phyloP scores from a whole-genome alignment of 2,888 invertebrate genomes.

The Mythimna vitellina region DNA sequence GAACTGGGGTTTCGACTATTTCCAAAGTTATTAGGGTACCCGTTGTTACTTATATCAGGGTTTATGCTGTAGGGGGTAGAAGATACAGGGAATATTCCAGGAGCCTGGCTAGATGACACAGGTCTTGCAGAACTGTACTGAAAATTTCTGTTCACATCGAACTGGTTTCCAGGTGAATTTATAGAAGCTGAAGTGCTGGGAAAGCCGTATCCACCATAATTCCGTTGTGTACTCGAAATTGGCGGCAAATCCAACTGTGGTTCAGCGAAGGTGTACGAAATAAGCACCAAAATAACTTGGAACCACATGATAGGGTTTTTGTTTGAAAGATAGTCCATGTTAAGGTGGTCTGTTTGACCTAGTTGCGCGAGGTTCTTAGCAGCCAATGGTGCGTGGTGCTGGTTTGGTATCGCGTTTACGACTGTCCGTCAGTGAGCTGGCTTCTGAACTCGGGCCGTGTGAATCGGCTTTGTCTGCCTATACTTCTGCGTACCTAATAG shows the following conservation, averaged over 20 bases:
- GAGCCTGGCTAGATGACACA: slow-evolving; percentile 68
- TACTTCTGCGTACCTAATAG: slow-evolving; percentile 63
- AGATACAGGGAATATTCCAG: slow-evolving; percentile 81
- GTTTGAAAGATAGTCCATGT: slow-evolving; percentile 81
- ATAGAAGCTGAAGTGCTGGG: slow-evolving; percentile 83
- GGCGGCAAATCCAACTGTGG: slow-evolving; percentile 91
- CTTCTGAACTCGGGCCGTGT: slow-evolving; percentile 84
- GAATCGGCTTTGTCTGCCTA: slow-evolving; percentile 79
- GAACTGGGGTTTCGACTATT: slow-evolving; percentile 78
- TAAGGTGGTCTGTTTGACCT: slow-evolving; percentile 71
- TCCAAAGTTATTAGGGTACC: slow-evolving; percentile 83
- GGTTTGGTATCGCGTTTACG: slow-evolving; percentile 80
- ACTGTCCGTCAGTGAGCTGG: slow-evolving; percentile 76
- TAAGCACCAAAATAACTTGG: slow-evolving; percentile 72
- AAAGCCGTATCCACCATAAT: slow-evolving; percentile 80
- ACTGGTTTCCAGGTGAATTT: slow-evolving; percentile 85
- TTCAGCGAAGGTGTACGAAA: slow-evolving; percentile 68
- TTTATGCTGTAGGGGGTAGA: slow-evolving; percentile 83
- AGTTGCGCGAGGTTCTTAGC: slow-evolving; percentile 68
- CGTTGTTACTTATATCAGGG: slow-evolving; percentile 87
- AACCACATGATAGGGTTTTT: slow-evolving; percentile 75
- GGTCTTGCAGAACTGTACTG: slow-evolving; percentile 82
- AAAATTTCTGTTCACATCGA: slow-evolving; percentile 79
- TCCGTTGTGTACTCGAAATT: slow-evolving; percentile 81
- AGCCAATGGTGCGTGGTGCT: slow-evolving; percentile 85